Percentiles rank a stretch among this genome's conserved stretches.
These are phyloP conservation scores for Eupithecia dodoneata DNA, from an alignment of 2,888 invertebrate genomes.

Conservation along the genomic window DNA sequence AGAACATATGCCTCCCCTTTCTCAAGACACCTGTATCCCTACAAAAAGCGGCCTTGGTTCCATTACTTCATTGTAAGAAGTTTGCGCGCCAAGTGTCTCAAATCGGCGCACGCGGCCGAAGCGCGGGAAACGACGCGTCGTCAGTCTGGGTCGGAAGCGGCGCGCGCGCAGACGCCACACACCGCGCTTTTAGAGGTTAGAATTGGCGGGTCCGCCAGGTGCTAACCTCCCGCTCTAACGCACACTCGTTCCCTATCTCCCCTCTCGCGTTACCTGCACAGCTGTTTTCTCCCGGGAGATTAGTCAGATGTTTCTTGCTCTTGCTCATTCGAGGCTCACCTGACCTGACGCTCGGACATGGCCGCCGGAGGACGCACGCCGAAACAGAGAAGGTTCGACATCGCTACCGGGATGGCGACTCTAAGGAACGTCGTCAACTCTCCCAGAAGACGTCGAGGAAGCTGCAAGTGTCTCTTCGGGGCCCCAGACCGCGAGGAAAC, in stretches of 20 bases:
- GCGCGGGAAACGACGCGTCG: slow-evolving; percentile 76
- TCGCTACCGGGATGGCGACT: slow-evolving; percentile 68
- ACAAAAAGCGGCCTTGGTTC: slow-evolving; percentile 81
- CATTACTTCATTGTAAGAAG: slow-evolving; percentile 73
- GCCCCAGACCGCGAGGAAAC: slow-evolving; percentile 85
- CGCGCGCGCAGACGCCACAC: slow-evolving; percentile 69
- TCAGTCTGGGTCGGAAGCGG: slow-evolving; percentile 63
- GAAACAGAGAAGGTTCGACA: slow-evolving; percentile 76
- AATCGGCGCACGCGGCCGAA: slow-evolving; percentile 71
- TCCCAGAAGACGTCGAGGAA: slow-evolving; percentile 73
- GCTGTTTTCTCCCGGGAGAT: slow-evolving; percentile 83
- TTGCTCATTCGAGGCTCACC: slow-evolving; percentile 74
- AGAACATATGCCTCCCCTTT: slow-evolving; percentile 63
- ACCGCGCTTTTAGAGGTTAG: slow-evolving; percentile 76
- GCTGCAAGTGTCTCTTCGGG: slow-evolving; percentile 86
- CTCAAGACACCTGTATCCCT: slow-evolving; percentile 72
- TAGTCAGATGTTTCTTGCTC: slow-evolving; percentile 81
- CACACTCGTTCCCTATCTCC: slow-evolving; percentile 52
- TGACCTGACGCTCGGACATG: slow-evolving; percentile 79
- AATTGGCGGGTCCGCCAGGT: slow-evolving; percentile 82
- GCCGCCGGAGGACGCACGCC: slow-evolving; percentile 80
- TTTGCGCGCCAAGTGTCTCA: slow-evolving; percentile 82
- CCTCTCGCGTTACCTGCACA: slow-evolving; percentile 76
- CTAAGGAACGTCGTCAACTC: slow-evolving; percentile 69
- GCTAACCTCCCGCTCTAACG: slow-evolving; percentile 70